A percentile compares a stretch with the other conserved stretches of the same genome.
These are phyloP conservation scores for Ochropleura leucogaster DNA, from an alignment of 2,888 invertebrate genomes.

Conservation along the genomic window DNA sequence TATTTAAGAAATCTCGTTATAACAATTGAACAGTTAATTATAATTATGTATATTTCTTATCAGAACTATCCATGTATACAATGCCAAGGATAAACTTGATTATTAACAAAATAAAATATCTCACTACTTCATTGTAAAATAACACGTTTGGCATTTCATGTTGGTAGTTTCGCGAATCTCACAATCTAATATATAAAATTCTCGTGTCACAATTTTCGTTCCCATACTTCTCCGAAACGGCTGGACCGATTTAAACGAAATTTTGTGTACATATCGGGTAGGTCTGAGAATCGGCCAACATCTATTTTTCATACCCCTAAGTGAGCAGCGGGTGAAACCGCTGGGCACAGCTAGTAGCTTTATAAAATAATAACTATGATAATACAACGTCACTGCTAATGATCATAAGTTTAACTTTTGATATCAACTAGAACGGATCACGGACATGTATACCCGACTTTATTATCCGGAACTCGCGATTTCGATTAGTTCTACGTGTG, in stretches of 20 bases:
- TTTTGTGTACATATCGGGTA: no score
- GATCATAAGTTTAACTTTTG: constrained; percentile 75
- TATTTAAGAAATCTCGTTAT: neutral
- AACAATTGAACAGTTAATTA: neutral
- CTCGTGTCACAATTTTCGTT: no score
- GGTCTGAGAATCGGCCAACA: no score
- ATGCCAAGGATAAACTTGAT: constrained; percentile 18
- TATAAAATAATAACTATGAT: constrained; percentile 15
- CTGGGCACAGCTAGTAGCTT: neutral
- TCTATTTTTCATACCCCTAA: no score
- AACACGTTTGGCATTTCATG: constrained; percentile 10
- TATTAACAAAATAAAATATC: constrained; percentile 15
- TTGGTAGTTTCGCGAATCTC: constrained; percentile 19
- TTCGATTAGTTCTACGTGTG: constrained; percentile 82
- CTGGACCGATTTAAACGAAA: no score
- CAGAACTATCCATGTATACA: constrained; percentile 1
- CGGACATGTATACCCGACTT: constrained; percentile 71
- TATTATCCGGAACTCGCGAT: constrained; percentile 81
- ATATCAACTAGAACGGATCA: constrained; percentile 83
- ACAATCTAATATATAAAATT: constrained; percentile 15
- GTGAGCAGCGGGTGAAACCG: no score
- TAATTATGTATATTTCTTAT: neutral
- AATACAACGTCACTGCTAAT: constrained; percentile 61
- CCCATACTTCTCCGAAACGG: no score
- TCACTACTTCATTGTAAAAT: constrained; percentile 28